phyloP scores from a whole-genome alignment of 2,113 vertebrate species.

The Columbina picui region DNA sequence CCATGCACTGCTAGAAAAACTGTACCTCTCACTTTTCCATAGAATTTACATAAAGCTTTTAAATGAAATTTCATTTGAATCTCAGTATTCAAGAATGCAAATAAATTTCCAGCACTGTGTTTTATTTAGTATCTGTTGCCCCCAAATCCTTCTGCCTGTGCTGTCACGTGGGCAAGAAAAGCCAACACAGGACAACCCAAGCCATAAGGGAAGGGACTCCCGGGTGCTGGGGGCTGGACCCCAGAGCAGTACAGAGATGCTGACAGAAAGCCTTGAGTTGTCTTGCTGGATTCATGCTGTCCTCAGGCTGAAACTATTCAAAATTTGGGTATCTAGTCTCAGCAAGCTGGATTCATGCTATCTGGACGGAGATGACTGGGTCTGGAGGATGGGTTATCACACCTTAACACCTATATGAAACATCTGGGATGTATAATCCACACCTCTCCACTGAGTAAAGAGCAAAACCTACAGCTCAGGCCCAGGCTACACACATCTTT shows the following conservation, averaged over 20 bases:
- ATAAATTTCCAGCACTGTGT: neutral
- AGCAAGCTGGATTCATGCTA: neutral
- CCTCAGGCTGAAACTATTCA: neutral
- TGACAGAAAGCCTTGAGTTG: neutral
- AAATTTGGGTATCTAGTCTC: neutral
- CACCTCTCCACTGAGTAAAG: accelerated
- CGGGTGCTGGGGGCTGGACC: accelerated
- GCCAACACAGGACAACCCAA: neutral
- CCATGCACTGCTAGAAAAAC: neutral
- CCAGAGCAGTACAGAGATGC: neutral
- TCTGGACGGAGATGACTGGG: accelerated
- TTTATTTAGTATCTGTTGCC: neutral
- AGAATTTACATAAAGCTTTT: neutral
- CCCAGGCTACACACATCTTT: neutral
- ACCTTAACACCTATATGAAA: neutral
- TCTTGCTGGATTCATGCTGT: neutral
- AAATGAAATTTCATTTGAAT: neutral
- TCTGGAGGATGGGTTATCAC: neutral
- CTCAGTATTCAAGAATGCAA: neutral
- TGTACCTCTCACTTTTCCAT: neutral
- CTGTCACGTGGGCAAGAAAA: neutral
- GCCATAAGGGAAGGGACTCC: neutral
- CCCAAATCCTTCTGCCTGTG: neutral
- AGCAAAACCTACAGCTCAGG: neutral
- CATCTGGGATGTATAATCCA: neutral